Base-by-base conservation (phyloP, 2,797 vertebrate genomes). In the Distichodus sexfasciatus region DNA sequence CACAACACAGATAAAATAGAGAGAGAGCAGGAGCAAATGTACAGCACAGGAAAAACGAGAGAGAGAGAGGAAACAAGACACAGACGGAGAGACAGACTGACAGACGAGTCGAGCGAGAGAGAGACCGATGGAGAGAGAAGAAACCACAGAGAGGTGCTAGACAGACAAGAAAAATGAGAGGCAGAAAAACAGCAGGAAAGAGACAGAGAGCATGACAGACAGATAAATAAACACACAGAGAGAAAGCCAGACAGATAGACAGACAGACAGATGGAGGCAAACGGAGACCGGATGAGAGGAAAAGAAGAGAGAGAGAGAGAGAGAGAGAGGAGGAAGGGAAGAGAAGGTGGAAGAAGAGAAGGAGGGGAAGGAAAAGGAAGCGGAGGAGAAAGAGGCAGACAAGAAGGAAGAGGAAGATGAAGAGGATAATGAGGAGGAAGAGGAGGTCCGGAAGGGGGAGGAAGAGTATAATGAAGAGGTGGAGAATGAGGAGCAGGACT, bases 1-100 rank as follows among this genome's bases (percentile, higher is more conserved):
- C 46, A 72, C 63, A 69, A 43, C 40, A 41, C 54, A 68, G 47
- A 75, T 66, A 70, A 71, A 74, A 72, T 53, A 69, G 46, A 23
- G 48, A 23, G 48, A 33, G 40, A 47, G 40, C 60, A 57, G 28
- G 44, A 40, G 41, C 24, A 50, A 66, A 38, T 62, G 3, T 61
- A 24, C 12, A 64, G 28, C 24, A 50, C 31, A 31, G 6, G 14
- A 8, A 31, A 36, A 59, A 15, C n/a, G 19, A 48, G 2, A 10
- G 10, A 36, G n/a, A n/a, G 21, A 55, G n/a, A 15, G n/a, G 17
- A 11, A 59, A 0, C 12, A 3, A 43, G 0, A 28, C 4, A 40
- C 5, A 21, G 10, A 51, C 4, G 21, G 11, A 29, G 5, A 21
- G 8, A 9, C 24, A n/a, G 9, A 6, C 26, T 2, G 44, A 44